Evolutionary conservation across 1,140 invertebrate species (phyloP), one percentile per base, ranked within the genome.

Genomic region (Brachionus manjavacas): DNA sequence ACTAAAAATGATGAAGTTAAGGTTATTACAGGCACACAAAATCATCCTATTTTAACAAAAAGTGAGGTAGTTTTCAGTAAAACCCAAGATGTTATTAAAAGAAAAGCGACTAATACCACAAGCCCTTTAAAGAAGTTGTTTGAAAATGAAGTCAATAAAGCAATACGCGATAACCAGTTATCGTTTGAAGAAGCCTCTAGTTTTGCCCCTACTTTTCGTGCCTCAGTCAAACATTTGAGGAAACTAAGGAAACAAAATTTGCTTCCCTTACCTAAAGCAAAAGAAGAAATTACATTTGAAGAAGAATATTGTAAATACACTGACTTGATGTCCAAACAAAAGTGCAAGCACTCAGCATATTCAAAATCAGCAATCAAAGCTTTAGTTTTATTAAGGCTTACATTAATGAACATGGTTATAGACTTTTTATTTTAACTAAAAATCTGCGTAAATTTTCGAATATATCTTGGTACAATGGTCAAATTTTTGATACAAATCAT

Each of bases 341-440:
- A 39, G 31, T 31, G 31, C 25, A 16, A 35, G 25, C 66, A n/a
- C 28, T 70, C 23, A 70, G 66, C 68, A 72, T 72, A 16, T 72
- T 72, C 14, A 72, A 72, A 72, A 72, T 72, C n/a, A 72, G 68
- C 68, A 72, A 39, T 16, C 68, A 72, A 72, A 72, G 68, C 31
- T 72, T 31, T 7, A 72, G 31, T 66, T 66, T 66, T 31, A 66
- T 66, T 31, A 66, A 66, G 1, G 20, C 60, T 25, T 66, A 66
- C 28, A 66, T 66, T 66, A 31, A 31, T 25, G 60, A 66, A 12
- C 20, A 66, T 66, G 8, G 60, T 25, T 3, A 41, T 31, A 16
- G 28, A 35, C 14, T 39, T 6, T 41, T 72, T 35, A 0, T 16
- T 2, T 35, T 70, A 31, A 70, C 66, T 14, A 70, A 70, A 70